Base-by-base conservation (phyloP, 2,888 invertebrate species). In the Leptopilina myrica region DNA sequence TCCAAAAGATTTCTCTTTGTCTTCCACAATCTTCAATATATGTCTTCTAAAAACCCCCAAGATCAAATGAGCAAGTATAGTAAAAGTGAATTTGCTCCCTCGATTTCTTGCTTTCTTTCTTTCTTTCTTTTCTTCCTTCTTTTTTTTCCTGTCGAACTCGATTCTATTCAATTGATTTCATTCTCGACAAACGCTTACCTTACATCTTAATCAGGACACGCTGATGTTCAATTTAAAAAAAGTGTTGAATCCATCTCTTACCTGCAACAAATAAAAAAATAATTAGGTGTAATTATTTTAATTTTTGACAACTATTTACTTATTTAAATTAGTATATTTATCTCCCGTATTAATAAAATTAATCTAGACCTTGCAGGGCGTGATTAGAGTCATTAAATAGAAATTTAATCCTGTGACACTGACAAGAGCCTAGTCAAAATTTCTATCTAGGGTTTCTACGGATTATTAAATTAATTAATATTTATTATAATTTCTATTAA, bases 1-100 rank as follows among this genome's bases (percentile, higher is more conserved):
- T 81, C 78, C 82, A 78, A 53, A 56, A 43, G 33, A 83, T 81
- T 80, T 80, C 82, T 79, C 81, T 81, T 81, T 80, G 84, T 81
- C 81, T 81, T 79, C 67, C 33, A 53, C 69, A 76, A 83, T 78
- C 79, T 56, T 15, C 77, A 11, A 49, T 49, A 49, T 15, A 67
- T 56, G 78, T 80, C 75, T 80, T 83, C 49, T 20, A 33, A 76
- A 64, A 65, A 64, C 77, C 53, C 76, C 79, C 49, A 64, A 69
- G 53, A 76, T 77, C 49, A 26, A 73, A 33, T 73, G 56, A 73
- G n/a, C 33, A 56, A 73, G 56, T n/a, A 33, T 33, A 9, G 56
- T 73, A 73, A 56, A 56, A 73, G 40, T 73, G 33, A 73, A 73
- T 73, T 26, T n/a, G 56, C 73, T 26, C 9, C 14, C 56, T 56